Evolutionary conservation across 2,888 invertebrate genomes (phyloP), one percentile per base, ranked within the genome.

Genomic region (Drosophila rellima): DNA sequence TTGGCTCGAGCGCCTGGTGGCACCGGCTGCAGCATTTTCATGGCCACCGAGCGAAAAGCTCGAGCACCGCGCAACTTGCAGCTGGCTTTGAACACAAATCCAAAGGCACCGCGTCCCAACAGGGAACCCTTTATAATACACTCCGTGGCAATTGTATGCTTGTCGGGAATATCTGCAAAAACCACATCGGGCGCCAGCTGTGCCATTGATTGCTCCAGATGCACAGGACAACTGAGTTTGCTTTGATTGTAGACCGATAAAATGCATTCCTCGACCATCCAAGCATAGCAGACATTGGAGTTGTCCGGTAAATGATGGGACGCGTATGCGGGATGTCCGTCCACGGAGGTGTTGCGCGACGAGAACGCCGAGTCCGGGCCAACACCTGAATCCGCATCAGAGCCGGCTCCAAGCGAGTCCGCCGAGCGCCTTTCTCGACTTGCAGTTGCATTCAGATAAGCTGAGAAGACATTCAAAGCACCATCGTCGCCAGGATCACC

Each of bases 241-340:
- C 94, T 94, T 60, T 94, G 94, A 82, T 95, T 95, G 92, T 97
- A 96, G 0, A 97, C 97, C 0, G 96, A 95, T 59, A 98, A 94
- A 90, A 99, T 98, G 93, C 99, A 99, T 92, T 98, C 97, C 93
- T 99, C 99, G 23, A 99, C 96, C 93, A 97, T 96, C 97, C 98
- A 98, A 10, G 96, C 94, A 88, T 96, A 96, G 68, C 94, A 94
- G 60, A 93, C 93, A 75, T 91, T 93, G 13, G 90, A 89, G 56
- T 88, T 90, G 33, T 92, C 92, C 1, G 91, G 61, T 78, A 82
- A 86, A 70, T 94, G 92, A 82, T 76, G 73, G 6, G 70, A 48
- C 0, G 73, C 73, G 52, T 93, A 92, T 6, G 93, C 52, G 0
- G 95, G 95, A 90, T 95, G 94, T 0, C 97, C 97, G 91, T 97